Evolutionary conservation across 2,888 invertebrate genomes (phyloP).

Genomic region (Lasioglossum lativentre): DNA sequence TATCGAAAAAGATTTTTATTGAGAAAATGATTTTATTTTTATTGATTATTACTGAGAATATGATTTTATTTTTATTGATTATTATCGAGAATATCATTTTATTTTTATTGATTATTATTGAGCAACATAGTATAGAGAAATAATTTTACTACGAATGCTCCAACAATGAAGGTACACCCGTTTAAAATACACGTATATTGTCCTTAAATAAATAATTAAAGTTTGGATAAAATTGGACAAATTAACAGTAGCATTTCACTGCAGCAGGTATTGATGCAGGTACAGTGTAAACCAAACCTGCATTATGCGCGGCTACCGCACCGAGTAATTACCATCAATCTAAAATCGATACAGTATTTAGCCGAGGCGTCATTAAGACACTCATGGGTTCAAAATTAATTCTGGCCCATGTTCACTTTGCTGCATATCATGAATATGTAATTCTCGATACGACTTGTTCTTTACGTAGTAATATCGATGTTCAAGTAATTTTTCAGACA

Average conservation of each 20-base stretch:
- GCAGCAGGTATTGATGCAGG: not conserved
- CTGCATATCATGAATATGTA: not conserved
- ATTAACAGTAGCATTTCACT: not conserved
- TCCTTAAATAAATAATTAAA: not conserved
- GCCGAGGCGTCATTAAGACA: not conserved
- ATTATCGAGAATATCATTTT: no score
- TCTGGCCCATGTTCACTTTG: not conserved
- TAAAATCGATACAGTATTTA: conserved; percentile 1
- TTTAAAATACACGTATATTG: not conserved
- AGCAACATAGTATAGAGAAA: no score
- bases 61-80: no score
- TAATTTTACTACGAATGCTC: no score
- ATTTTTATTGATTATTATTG: no score
- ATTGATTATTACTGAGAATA: no score
- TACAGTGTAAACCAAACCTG: not conserved
- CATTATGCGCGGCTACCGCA: not conserved
- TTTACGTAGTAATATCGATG: not conserved
- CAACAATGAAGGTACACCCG: no score
- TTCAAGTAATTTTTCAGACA: not conserved
- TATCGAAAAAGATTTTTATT: no score
- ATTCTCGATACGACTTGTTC: no score
- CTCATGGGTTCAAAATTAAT: not conserved
- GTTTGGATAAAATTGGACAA: not conserved
- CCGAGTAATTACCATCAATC: not conserved
- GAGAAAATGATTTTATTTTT: no score